Conservation (phyloP, 2,797 vertebrate species). For the Acestrorhynchus altus region DNA sequence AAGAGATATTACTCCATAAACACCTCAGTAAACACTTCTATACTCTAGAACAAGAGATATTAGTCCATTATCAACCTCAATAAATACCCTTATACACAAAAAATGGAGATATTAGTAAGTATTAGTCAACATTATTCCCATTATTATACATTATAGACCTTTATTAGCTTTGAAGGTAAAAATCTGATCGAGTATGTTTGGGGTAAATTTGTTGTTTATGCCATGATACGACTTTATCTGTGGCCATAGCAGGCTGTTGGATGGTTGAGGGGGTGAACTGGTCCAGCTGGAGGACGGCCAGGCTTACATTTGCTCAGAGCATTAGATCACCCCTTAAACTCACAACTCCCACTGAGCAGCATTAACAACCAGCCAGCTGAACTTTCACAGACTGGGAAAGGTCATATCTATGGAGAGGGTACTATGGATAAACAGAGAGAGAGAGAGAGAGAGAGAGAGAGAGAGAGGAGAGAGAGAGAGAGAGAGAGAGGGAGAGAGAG, state of each 20-base stretch:
- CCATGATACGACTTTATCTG: neutral
- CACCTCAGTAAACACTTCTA: no score
- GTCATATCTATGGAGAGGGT: neutral
- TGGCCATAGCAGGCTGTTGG: neutral
- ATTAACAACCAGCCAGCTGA: neutral
- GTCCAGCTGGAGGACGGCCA: neutral
- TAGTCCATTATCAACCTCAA: no score
- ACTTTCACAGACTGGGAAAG: neutral
- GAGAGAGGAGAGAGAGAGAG: neutral
- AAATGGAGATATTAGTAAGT: no score
- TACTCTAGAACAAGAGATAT: no score
- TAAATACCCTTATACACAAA: no score
- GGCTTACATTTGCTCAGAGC: neutral
- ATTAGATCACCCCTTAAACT: neutral
- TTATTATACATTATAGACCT: neutral
- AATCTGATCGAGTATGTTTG: neutral
- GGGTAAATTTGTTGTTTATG: neutral
- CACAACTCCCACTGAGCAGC: neutral
- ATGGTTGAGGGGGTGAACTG: neutral
- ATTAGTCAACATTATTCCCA: no score
- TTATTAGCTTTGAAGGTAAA: no score
- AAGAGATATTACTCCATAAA: no score
- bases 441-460: neutral
- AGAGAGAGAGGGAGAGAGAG: neutral
- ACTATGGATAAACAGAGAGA: neutral